phyloP scores from a whole-genome alignment of 2,888 invertebrate species.

The Phania funesta region DNA sequence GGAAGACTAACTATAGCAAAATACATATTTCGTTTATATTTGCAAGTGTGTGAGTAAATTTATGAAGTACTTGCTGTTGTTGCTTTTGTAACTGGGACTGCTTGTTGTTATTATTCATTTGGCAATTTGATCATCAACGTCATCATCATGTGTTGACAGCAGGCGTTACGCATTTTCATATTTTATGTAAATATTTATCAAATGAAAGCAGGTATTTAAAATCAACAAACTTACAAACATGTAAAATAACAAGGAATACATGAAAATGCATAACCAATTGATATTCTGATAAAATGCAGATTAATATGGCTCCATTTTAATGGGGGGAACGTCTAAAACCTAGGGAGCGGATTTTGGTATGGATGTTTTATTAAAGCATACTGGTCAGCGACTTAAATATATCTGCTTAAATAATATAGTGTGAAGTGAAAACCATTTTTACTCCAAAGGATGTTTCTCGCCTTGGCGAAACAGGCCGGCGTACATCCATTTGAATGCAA shows the following conservation, averaged over 20 bases:
- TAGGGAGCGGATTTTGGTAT: too few relatives aligned
- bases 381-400: too few relatives aligned
- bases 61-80: slow-evolving; percentile 32
- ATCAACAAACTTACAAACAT: slow-evolving; percentile 27
- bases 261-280: background rate
- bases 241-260: background rate
- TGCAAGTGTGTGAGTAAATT: background rate
- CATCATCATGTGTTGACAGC: slow-evolving; percentile 77
- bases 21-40: background rate
- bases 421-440: too few relatives aligned
- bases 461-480: too few relatives aligned
- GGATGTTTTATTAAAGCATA: too few relatives aligned
- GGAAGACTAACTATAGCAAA: background rate
- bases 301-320: background rate
- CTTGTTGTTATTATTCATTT: slow-evolving; percentile 58
- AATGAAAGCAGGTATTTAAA: slow-evolving; percentile 68
- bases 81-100: slow-evolving; percentile 33
- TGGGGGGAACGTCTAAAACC: background rate
- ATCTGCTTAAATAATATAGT: too few relatives aligned
- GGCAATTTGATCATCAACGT: slow-evolving; percentile 58
- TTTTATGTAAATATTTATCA: slow-evolving; percentile 77
- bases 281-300: background rate
- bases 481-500: too few relatives aligned
- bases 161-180: slow-evolving; percentile 75
- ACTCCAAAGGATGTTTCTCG: too few relatives aligned